Evolutionary conservation across 2,888 invertebrate species (phyloP), one percentile per base, ranked within the genome.

Genomic region (Dryobota labecula): DNA sequence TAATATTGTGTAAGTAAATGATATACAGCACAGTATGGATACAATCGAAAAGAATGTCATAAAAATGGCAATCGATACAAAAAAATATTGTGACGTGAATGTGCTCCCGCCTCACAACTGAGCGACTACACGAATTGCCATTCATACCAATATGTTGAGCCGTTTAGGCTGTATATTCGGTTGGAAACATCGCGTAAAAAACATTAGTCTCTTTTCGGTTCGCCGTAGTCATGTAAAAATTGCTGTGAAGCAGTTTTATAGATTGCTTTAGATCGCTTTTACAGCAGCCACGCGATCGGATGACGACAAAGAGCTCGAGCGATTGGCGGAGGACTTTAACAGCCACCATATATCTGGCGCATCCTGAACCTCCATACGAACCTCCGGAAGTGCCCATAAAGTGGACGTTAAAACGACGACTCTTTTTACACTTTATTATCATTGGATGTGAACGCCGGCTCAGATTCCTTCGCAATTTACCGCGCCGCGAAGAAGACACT

Each of bases 401-500:
- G 93, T 90, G 92, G 90, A 92, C 95, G 94, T 95, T 95, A 95
- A 95, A 96, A 92, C 92, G 94, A 92, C 92, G 93, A 95, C 92
- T 95, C 95, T 96, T 96, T 95, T 95, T 95, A 96, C 94, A 94
- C 93, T 96, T 96, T 96, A 95, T 96, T 96, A 95, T 96, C 94
- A 96, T 96, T 96, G 95, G 94, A 94, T 95, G 95, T 94, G 95
- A 95, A 91, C 93, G 92, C 87, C 89, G 91, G 94, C 94, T 95
- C 94, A 94, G 95, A 96, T 96, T 95, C 94, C 90, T 92, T 92
- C 89, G 92, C 93, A 92, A 93, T 95, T 93, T 93, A 93, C 92
- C 91, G 91, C 89, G 86, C 83, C 88, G 90, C 88, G 88, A 90
- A 90, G 90, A 91, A 91, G 91, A 91, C 89, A 89, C 90, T 90